phyloP scores from a whole-genome alignment of 2,113 vertebrate genomes.

The Calyptomena viridis region DNA sequence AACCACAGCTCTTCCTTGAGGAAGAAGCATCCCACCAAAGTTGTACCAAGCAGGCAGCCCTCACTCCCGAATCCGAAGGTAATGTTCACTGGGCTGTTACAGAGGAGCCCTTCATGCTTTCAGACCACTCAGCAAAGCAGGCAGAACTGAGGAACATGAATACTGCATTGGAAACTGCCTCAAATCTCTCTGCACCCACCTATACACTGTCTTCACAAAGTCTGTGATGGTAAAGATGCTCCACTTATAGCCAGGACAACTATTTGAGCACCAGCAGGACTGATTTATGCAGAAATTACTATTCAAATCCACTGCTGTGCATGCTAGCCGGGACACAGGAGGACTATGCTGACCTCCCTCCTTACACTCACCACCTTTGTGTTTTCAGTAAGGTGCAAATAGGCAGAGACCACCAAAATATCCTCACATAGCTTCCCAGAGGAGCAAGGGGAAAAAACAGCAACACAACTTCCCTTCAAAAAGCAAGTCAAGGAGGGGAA shows the following conservation, averaged over 20 bases:
- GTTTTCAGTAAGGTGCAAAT: neutral
- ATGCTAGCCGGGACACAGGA: neutral
- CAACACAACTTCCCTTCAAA: neutral
- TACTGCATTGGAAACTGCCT: neutral
- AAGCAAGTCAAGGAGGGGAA: slow-evolving; percentile 11
- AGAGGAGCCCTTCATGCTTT: neutral
- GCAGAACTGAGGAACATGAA: neutral
- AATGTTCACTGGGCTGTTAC: neutral
- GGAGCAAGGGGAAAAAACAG: neutral
- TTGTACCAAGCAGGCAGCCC: neutral
- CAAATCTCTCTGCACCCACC: neutral
- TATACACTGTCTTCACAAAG: neutral
- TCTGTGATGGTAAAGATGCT: neutral
- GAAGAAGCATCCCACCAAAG: neutral
- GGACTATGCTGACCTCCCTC: neutral
- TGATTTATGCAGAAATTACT: neutral
- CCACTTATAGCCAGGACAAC: neutral
- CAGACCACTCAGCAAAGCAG: neutral
- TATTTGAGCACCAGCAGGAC: neutral
- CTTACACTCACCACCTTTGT: neutral
- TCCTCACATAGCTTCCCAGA: neutral
- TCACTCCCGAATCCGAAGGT: neutral
- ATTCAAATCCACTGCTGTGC: neutral
- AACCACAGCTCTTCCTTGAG: neutral
- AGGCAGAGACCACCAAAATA: neutral